Percentiles rank a stretch among this genome's conserved stretches.
Conservation (phyloP, 2,888 invertebrate species). For the Stenodema calcarata region DNA sequence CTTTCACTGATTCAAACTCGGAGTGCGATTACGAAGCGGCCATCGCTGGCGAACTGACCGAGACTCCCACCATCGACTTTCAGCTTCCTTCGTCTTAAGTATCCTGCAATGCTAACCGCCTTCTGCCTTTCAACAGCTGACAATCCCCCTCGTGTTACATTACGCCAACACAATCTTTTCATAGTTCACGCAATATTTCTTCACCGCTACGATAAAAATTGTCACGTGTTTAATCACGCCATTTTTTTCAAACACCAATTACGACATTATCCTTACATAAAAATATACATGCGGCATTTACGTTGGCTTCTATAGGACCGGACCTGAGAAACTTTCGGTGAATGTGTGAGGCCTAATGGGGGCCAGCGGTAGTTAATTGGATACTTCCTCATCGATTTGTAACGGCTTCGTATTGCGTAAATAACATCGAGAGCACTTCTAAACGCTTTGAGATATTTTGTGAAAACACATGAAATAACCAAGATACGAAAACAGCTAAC, state of each 20-base stretch:
- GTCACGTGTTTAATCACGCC: not conserved
- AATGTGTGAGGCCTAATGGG: not conserved
- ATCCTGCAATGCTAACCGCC: not conserved
- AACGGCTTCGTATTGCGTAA: not conserved
- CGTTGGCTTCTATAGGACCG: not conserved
- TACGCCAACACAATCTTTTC: not conserved
- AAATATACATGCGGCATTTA: not conserved
- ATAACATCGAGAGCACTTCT: not conserved
- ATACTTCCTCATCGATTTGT: not conserved
- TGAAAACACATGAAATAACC: too few species aligned
- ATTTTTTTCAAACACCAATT: not conserved
- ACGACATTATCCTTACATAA: not conserved
- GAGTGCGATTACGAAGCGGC: not conserved
- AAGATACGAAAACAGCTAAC: too few species aligned
- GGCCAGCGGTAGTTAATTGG: not conserved
- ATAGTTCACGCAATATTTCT: not conserved
- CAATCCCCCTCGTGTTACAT: not conserved
- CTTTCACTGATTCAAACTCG: not conserved
- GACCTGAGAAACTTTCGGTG: not conserved
- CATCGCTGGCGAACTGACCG: not conserved
- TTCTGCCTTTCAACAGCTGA: not conserved
- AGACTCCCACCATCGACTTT: not conserved
- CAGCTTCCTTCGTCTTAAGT: not conserved
- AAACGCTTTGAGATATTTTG: not conserved
- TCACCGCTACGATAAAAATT: not conserved